Base-by-base conservation (phyloP, 2,888 invertebrate genomes). In the Ornithoptera priamus region DNA sequence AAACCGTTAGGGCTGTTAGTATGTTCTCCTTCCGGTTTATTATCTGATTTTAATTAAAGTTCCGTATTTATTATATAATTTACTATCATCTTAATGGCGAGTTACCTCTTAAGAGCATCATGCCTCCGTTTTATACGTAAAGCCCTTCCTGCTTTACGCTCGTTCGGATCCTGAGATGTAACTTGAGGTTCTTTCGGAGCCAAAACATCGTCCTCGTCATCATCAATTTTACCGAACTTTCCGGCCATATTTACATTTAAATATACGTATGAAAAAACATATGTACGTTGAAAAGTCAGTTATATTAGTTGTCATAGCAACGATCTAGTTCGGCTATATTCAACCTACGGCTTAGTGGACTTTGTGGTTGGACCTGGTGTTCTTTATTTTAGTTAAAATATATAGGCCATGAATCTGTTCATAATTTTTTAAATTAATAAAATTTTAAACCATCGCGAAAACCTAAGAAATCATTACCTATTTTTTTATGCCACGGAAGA, bases 111-210 rank as follows among this genome's bases (percentile, higher is more conserved):
- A 36, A 94, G 79, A n/a, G 93, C 94, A 70, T 94, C 94, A 72
- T 93, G 86, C 72, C 95, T 90, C 70, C 93, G 93, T 82, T 95
- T 93, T 78, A 96, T 96, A 62, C 96, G 93, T 65, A 95, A 82
- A 71, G 93, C 89, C 70, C 97, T 93, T 0, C 95, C 96, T 59
- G 95, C 90, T 85, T 96, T 96, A 76, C 97, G 87, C 83, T 96
- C 96, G 63, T 93, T 92, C 12, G 95, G 94, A 83, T 96, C 94
- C 6, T 82, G 79, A 0, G 96, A 96, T 0, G 92, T 93, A 50
- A 95, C 89, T 75, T 94, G 94, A 1, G 94, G 94, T 75, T 94
- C 94, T 70, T 90, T 92, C 0, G 92, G 89, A 10, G 88, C 90
- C 75, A 91, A 77, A 4, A 91, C 86, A 79, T 92, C 87, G 15